Evolutionary conservation across 2,888 invertebrate species (phyloP), one percentile per base, ranked within the genome.

Genomic region (Boloria euphrosyne): DNA sequence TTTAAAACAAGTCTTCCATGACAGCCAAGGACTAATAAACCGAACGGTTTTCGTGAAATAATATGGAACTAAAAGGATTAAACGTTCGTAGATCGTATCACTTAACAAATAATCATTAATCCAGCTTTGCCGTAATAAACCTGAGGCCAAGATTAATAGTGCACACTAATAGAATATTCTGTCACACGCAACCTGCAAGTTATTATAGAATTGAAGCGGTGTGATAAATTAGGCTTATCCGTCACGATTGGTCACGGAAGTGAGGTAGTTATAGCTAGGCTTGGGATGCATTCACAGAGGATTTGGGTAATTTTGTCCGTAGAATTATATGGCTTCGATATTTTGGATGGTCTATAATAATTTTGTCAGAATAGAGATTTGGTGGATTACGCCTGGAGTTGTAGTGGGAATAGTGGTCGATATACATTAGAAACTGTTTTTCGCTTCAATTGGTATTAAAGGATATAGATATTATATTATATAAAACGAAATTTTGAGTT

Each of bases 211-310:
- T 89, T 90, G 89, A 89, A 86, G 85, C 84, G 78, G 76, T 84
- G 85, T 90, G 89, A 91, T 90, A 89, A 88, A 91, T 90, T 86
- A 86, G 85, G 78, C 83, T 85, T 88, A 90, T 91, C 85, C 86
- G 86, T 90, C 90, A 90, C 85, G 82, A 91, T 91, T 91, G 87
- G 90, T 88, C 88, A 89, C 88, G 90, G 90, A 88, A 89, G 74
- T 64, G 49, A 52, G 70, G 67, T 72, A 71, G 71, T 64, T 64
- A 62, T 62, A 62, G 54, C 31, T 65, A 71, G 69, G 60, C 67
- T 66, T 66, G 63, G 62, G 68, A 61, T 51, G 60, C 66, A 67
- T 67, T 67, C 60, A 69, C 53, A 60, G 51, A 69, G 65, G 51
- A 57, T 59, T 59, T 59, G 27, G 59, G 50, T 3, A 44, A 17